Conservation (phyloP, 2,113 vertebrate species). For the Condylura cristata region DNA sequence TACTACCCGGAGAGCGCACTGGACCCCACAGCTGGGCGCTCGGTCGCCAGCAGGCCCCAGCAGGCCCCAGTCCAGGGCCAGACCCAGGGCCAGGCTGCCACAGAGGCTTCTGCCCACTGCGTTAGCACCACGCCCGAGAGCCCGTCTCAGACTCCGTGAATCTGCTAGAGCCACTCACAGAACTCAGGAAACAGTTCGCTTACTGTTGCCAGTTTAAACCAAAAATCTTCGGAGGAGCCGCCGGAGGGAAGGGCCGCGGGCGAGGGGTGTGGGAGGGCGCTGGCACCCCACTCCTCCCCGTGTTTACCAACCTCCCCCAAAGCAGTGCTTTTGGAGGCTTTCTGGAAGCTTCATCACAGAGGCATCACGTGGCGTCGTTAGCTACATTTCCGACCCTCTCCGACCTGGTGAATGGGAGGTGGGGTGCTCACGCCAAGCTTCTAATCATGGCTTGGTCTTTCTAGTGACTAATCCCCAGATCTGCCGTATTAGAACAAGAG, state of each 20-base stretch:
- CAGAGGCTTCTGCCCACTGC: not conserved
- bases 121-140: too few species aligned
- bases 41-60: not conserved
- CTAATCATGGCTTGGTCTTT: not conserved
- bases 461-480: not conserved
- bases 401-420: not conserved
- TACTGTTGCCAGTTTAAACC: not conserved
- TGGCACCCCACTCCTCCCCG: fast-evolving
- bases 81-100: not conserved
- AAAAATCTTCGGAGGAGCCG: not conserved
- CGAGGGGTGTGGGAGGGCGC: fast-evolving
- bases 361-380: not conserved
- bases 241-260: not conserved
- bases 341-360: not conserved
- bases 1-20: not conserved
- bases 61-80: not conserved
- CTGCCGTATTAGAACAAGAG: not conserved
- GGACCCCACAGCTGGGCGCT: not conserved
- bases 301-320: not conserved
- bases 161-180: not conserved
- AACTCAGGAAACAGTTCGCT: not conserved
- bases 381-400: not conserved
- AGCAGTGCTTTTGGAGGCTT: not conserved
- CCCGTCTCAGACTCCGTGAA: not conserved
- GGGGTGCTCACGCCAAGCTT: not conserved